Evolutionary conservation across 1,140 invertebrate species (phyloP), one percentile per base, ranked within the genome.

Genomic region (Venturia canescens): DNA sequence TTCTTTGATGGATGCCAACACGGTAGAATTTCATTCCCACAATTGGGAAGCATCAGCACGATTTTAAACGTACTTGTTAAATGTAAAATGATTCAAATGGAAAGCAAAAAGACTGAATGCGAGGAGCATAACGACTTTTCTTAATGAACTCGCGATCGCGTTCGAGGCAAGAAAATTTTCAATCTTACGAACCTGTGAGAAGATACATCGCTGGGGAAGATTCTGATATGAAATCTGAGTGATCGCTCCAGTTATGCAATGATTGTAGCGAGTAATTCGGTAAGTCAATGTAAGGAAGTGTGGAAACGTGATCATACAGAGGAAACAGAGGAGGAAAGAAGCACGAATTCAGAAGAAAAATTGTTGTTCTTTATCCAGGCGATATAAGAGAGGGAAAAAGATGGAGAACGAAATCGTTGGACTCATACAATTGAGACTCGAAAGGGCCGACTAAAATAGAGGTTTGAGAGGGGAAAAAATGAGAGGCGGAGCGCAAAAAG

Each of bases 371-470:
- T 26, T 13, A 26, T 63, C 27, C 60, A 23, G 3, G 23, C 7
- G 23, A 21, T n/a, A 63, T 15, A 26, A 26, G 11, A 27, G 23
- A 23, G 23, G 21, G 23, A 63, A 57, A 18, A 57, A 57, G 21
- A 9, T n/a, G 53, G 53, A 23, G 53, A 57, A 57, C 6, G 3
- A 63, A 23, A 63, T 23, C 60, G 60, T 63, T 63, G 60, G n/a
- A 26, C 60, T n/a, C 23, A 13, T 23, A 26, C 60, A 23, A 23
- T 63, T 63, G 60, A 63, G 9, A 63, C 60, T 63, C 23, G 60
- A 63, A 63, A 63, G 60, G 23, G 23, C n/a, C 23, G 60, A 26
- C 23, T 63, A 26, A 63, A 63, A 63, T n/a, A 26, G 60, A 63
- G 23, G 60, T 26, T 63, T 5, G 60, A 26, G 15, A 18, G n/a